Evolutionary conservation across 2,888 invertebrate genomes (phyloP).

Genomic region (Leptogaster cylindrica): DNA sequence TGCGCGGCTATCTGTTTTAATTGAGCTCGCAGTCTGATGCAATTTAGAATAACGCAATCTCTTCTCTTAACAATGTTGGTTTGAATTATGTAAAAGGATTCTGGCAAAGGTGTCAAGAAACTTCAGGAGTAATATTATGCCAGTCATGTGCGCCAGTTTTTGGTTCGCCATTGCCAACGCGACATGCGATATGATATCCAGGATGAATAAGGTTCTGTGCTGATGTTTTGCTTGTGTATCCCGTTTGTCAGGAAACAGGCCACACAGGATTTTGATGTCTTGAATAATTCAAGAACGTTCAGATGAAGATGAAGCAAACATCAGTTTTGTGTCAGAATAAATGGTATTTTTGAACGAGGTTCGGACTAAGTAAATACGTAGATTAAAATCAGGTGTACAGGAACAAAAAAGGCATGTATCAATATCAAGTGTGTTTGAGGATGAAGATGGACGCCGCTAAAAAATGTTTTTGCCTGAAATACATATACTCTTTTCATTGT

Average conservation of each 20-base stretch:
- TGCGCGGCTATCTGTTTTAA: background rate
- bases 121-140: background rate
- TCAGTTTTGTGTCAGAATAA: constrained; percentile 9
- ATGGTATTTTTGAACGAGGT: background rate
- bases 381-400: background rate
- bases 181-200: background rate
- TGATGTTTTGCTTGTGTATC: background rate
- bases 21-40: background rate
- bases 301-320: background rate
- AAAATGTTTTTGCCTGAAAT: background rate
- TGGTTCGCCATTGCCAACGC: background rate
- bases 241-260: background rate
- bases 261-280: constrained; percentile 8
- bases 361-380: background rate
- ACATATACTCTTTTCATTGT: background rate
- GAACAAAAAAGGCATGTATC: background rate
- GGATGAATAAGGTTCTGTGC: background rate
- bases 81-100: too few species aligned
- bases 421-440: too few species aligned
- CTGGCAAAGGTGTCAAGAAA: background rate
- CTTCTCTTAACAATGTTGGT: too few species aligned
- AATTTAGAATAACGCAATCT: too few species aligned
- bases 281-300: constrained; percentile 1
- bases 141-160: background rate
- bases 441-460: background rate